phyloP scores from a whole-genome alignment of 2,113 vertebrate genomes.

The Ochotona princeps region DNA sequence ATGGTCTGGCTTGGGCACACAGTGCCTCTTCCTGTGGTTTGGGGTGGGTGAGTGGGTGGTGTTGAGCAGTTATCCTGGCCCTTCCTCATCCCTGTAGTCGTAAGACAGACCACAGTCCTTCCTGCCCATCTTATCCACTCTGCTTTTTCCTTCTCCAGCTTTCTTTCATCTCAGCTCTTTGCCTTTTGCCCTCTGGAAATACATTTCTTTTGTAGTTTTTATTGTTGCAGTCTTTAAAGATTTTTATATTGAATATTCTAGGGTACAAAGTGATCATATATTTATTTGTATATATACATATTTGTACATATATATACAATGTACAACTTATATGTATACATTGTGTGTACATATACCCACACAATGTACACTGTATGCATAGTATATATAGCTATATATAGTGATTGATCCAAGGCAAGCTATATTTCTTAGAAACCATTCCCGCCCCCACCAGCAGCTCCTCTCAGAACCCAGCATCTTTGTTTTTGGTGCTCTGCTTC shows the following conservation, averaged over 20 bases:
- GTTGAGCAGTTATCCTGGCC: not conserved
- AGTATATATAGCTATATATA: not conserved
- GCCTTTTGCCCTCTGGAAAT: not conserved
- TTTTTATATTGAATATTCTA: not conserved
- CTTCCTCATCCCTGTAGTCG: not conserved
- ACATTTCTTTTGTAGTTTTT: not conserved
- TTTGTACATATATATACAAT: not conserved
- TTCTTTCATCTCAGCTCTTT: not conserved
- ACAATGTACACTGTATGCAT: not conserved
- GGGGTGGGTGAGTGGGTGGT: not conserved
- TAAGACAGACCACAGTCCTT: not conserved
- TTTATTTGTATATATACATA: too few relatives aligned
- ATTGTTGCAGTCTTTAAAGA: not conserved
- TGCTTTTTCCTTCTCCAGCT: conserved; percentile 11
- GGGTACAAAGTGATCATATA: not conserved
- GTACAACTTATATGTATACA: too few relatives aligned
- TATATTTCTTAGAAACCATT: not conserved
- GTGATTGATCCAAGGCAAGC: not conserved
- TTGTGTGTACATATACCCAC: too few relatives aligned
- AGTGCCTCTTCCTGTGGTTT: not conserved
- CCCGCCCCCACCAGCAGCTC: not conserved
- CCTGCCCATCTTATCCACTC: not conserved
- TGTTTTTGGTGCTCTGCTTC: not conserved
- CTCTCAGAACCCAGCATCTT: not conserved
- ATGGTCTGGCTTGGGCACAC: not conserved